Conservation (phyloP, 2,888 invertebrate species). For the Oscheius sp. region DNA sequence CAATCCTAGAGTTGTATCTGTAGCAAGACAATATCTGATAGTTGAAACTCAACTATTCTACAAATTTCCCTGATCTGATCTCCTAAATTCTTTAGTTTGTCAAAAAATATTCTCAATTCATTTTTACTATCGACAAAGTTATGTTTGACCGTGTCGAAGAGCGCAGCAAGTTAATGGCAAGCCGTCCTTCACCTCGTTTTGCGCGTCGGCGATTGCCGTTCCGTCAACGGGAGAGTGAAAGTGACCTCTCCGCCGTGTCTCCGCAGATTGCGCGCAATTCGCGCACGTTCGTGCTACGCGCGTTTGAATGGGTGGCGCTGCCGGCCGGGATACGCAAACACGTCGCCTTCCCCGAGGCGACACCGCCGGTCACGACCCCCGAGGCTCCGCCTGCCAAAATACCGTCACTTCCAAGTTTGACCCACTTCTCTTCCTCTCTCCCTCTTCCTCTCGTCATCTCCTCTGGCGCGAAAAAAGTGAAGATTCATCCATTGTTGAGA, state of each 20-base stretch:
- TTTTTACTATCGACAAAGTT: too few relatives aligned
- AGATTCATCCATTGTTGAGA: not conserved
- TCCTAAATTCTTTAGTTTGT: too few relatives aligned
- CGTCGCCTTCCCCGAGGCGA: slow-evolving; percentile 20
- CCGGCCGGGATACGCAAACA: slow-evolving; percentile 16
- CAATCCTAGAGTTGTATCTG: too few relatives aligned
- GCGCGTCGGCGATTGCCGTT: not conserved
- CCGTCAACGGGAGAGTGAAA: slow-evolving; percentile 6
- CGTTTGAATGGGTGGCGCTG: slow-evolving; percentile 21
- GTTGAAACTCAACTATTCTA: too few relatives aligned
- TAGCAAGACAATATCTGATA: too few relatives aligned
- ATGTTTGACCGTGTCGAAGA: not conserved
- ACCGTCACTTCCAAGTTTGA: not conserved
- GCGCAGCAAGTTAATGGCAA: not conserved
- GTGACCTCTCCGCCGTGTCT: slow-evolving; percentile 12
- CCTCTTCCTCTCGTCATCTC: not conserved
- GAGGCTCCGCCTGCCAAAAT: slow-evolving; percentile 14
- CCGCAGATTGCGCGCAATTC: too few relatives aligned
- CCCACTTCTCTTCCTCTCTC: not conserved
- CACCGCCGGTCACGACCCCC: slow-evolving; percentile 26
- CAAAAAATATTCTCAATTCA: too few relatives aligned
- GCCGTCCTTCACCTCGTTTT: not conserved
- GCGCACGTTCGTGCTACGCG: slow-evolving; percentile 27
- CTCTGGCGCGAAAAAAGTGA: not conserved
- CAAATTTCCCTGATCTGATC: too few relatives aligned